These are phyloP conservation scores for Corvus hawaiiensis DNA, from an alignment of 2,113 vertebrate genomes.

Conservation along the genomic window DNA sequence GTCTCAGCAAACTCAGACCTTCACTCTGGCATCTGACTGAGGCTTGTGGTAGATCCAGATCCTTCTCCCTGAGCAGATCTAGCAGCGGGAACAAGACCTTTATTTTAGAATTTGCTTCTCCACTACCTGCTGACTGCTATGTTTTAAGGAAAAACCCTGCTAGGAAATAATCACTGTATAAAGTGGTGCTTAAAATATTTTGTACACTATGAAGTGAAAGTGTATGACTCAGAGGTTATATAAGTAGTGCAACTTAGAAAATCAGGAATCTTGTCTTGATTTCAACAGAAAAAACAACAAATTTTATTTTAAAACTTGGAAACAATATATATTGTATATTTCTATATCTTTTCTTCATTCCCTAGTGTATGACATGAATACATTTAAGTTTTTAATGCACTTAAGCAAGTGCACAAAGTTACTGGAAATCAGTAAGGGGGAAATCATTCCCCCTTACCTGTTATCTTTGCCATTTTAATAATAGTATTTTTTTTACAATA, in stretches of 20 bases:
- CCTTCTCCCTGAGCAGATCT: background rate
- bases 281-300: background rate
- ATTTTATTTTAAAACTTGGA: background rate
- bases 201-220: constrained; percentile 19
- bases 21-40: background rate
- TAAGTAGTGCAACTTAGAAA: constrained; percentile 33
- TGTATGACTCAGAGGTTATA: constrained; percentile 25
- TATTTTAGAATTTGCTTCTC: background rate
- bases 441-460: background rate
- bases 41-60: background rate
- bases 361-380: background rate
- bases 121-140: background rate
- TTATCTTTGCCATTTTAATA: constrained; percentile 39
- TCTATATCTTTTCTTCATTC: background rate
- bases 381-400: constrained; percentile 2
- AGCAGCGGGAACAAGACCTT: background rate
- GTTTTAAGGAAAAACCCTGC: constrained; percentile 28
- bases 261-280: constrained; percentile 12
- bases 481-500: constrained; percentile 35
- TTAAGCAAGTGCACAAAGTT: background rate
- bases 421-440: background rate
- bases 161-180: constrained; percentile 16
- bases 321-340: background rate
- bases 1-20: background rate
- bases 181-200: constrained; percentile 48